phyloP scores from a whole-genome alignment of 2,113 vertebrate genomes.

The Pseudorasbora parva region DNA sequence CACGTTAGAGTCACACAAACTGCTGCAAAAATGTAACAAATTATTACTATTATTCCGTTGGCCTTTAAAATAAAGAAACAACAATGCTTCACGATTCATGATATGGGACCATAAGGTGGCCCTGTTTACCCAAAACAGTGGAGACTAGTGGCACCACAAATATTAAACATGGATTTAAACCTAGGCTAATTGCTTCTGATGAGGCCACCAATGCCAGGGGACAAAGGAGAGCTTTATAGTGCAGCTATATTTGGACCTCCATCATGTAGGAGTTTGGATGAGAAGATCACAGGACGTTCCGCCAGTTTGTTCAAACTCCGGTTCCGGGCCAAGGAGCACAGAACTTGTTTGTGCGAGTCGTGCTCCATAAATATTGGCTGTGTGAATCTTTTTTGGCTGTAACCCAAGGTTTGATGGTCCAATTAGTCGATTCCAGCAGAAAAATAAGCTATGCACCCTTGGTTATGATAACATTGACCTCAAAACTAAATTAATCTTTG shows the following conservation, averaged over 20 bases:
- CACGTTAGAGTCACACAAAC: too few species aligned
- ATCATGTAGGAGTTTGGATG: background rate
- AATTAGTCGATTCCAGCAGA: constrained; percentile 50
- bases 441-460: constrained; percentile 30
- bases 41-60: too few species aligned
- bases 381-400: background rate
- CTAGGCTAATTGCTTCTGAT: constrained; percentile 1
- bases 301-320: background rate
- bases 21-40: too few species aligned
- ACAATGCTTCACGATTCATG: background rate
- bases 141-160: background rate
- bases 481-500: constrained; percentile 53
- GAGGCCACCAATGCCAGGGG: background rate
- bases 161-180: background rate
- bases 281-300: constrained; percentile 19
- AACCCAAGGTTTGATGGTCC: constrained; percentile 33
- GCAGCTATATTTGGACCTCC: constrained; percentile 18
- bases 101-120: background rate
- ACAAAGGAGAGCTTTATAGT: constrained; percentile 2
- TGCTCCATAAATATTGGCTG: constrained; percentile 21
- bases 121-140: constrained; percentile 9
- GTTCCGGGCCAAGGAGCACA: constrained; percentile 6
- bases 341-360: constrained; percentile 13
- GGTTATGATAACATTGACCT: constrained; percentile 47
- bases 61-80: background rate